Evolutionary conservation across 2,888 invertebrate genomes (phyloP), one percentile per base, ranked within the genome.

Genomic region (Embidobia sp.): DNA sequence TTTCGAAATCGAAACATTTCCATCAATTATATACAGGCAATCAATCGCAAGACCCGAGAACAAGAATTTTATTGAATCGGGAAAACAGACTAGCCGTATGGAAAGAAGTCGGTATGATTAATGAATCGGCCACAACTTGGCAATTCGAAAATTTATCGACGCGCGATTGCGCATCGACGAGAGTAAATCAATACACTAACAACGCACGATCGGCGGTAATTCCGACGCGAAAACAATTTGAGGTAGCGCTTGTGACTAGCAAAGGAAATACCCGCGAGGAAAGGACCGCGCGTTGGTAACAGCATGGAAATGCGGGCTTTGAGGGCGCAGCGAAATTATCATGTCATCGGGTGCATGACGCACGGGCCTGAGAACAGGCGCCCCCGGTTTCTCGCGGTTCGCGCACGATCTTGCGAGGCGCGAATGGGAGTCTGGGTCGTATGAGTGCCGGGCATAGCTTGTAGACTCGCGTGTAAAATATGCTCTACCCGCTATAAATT

Each of bases 401-500:
- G 49, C 48, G 51, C 59, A 31, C 29, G 67, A 61, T 69, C 49
- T 51, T 49, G 42, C 57, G 40, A 42, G 49, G 57, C 31, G 67
- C 63, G 29, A 63, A 73, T 64, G 66, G 57, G 63, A 67, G 77
- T 59, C 72, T 72, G 61, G 77, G 77, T 73, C 55, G 51, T 59
- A 44, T 22, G 35, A 29, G 44, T 35, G 31, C 69, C 44, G 46
- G 46, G 44, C 73, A 48, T 46, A 55, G 37, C 69, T 42, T 49
- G 67, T 66, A 77, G 53, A 53, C 57, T 73, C 79, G 80, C 80
- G 81, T 80, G 80, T 84, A 83, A 85, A 84, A 85, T 83, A 82
- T 83, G 83, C 82, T 84, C 81, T 76, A 81, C 79, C 81, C 79
- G 70, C 78, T 80, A 83, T 84, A 84, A 85, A 85, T 85, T 84